phyloP scores from a whole-genome alignment of 2,888 invertebrate genomes.

The Sinelater perroti region DNA sequence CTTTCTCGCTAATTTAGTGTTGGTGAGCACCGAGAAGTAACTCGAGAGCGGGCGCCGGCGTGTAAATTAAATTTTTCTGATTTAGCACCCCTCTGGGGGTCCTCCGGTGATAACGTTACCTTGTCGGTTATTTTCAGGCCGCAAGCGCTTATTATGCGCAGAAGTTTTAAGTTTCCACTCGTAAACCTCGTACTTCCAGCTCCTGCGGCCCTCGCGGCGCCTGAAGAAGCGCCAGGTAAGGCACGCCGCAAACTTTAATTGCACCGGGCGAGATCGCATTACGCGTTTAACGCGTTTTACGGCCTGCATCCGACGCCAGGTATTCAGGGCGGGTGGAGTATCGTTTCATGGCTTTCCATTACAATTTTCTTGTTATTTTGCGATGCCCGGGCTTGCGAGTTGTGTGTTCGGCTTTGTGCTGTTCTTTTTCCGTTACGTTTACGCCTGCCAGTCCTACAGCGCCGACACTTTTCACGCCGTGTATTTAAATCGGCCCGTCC shows the following conservation, averaged over 20 bases:
- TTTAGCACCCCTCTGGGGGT: conserved; percentile 2
- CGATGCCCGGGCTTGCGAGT: conserved; percentile 4
- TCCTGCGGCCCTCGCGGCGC: not conserved
- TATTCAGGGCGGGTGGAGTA: too few species aligned
- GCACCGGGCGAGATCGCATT: not conserved
- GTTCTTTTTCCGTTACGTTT: conserved; percentile 5
- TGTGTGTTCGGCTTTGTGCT: conserved; percentile 3
- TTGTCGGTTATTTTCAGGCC: not conserved
- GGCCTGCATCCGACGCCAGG: too few species aligned
- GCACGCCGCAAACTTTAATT: not conserved
- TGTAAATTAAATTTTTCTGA: not conserved
- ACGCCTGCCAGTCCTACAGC: conserved; percentile 3
- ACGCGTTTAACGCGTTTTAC: too few species aligned
- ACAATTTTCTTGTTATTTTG: not conserved
- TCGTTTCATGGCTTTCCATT: not conserved
- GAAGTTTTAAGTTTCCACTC: conserved; percentile 8
- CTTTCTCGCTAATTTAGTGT: not conserved
- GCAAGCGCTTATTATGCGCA: not conserved
- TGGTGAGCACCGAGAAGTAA: not conserved
- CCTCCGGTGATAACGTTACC: not conserved
- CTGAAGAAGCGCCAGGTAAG: not conserved
- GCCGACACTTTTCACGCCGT: conserved; percentile 1
- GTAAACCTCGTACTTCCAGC: conserved; percentile 1
- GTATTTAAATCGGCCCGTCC: not conserved
- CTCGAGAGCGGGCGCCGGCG: not conserved